A percentile compares a stretch with the other conserved stretches of the same genome.
phyloP scores from a whole-genome alignment of 2,797 vertebrate species.

The Leuciscus waleckii region DNA sequence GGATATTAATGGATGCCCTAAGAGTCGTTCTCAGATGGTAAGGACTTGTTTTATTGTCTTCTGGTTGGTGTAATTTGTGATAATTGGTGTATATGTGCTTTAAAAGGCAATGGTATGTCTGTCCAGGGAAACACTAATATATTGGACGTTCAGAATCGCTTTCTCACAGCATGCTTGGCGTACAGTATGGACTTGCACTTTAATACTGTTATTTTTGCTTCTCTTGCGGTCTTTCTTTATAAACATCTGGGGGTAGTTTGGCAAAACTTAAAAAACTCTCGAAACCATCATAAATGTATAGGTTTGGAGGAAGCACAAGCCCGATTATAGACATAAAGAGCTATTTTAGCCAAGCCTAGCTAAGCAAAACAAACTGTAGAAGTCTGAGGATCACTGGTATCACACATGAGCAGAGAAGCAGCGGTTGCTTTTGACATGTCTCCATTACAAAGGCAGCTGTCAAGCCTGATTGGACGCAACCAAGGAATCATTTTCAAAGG shows the following conservation, averaged over 20 bases:
- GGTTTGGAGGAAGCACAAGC: slow-evolving; percentile 57
- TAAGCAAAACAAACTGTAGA: not conserved
- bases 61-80: not conserved
- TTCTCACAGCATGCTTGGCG: slow-evolving; percentile 18
- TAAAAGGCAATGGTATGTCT: not conserved
- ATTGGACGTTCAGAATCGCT: not conserved
- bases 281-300: slow-evolving; percentile 55
- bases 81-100: not conserved
- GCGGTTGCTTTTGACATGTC: slow-evolving; percentile 27
- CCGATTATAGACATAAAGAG: slow-evolving; percentile 63
- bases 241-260: slow-evolving; percentile 69
- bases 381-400: slow-evolving; percentile 32
- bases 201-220: slow-evolving; percentile 72
- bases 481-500: slow-evolving; percentile 31
- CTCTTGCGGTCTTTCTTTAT: slow-evolving; percentile 59
- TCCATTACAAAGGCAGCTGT: slow-evolving; percentile 48
- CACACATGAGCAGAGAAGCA: slow-evolving; percentile 14
- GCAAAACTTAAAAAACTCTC: slow-evolving; percentile 60
- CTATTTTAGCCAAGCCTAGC: slow-evolving; percentile 50
- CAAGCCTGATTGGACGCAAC: slow-evolving; percentile 31
- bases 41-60: slow-evolving; percentile 69
- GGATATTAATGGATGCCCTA: slow-evolving; percentile 97
- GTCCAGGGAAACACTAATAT: not conserved
- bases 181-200: slow-evolving; percentile 56
- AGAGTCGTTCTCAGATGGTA: slow-evolving; percentile 98